Conservation (phyloP, 2,113 vertebrate species). For the Rattus norvegicus region GRCr8 NC_086026.1:35141001-35141500, state of each 20-base stretch:
- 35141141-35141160: neutral
- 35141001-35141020: neutral
- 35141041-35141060: accelerated
- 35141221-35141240: neutral
- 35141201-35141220: neutral
- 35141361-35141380: conserved; percentile 69
- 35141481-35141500: conserved; percentile 84
- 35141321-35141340: neutral
- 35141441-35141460: conserved; percentile 79
- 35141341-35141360: conserved; percentile 57
- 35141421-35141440: conserved; percentile 86
- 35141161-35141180: accelerated
- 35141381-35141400: conserved; percentile 79
- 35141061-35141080: neutral
- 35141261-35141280: neutral
- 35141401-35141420: conserved; percentile 89
- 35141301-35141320: conserved; percentile 66
- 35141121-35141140: neutral
- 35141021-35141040: neutral
- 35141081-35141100: neutral
- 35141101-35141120: neutral
- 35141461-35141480: conserved; percentile 86
- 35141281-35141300: neutral
- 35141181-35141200: neutral
- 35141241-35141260: neutral